Evolutionary conservation across 2,888 invertebrate species (phyloP).

Genomic region (Acleris emargana): DNA sequence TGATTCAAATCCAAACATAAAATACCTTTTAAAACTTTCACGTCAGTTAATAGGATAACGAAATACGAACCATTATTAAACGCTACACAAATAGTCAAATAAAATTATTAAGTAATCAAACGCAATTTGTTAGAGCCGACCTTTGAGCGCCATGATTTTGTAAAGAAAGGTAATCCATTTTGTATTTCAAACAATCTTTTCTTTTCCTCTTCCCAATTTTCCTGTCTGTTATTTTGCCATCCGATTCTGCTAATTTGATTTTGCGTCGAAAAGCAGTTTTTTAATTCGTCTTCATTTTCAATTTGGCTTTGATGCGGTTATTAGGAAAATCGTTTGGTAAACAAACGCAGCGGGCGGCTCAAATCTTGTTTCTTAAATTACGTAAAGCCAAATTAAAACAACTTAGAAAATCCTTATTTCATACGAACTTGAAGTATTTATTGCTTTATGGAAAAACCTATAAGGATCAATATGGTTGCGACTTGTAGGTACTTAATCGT

Average conservation of each 20-base stretch:
- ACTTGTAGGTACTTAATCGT: too few species aligned
- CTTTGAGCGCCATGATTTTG: constrained; percentile 24
- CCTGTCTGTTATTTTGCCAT: constrained; percentile 30
- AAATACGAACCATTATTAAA: background rate
- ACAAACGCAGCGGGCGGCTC: constrained; percentile 9
- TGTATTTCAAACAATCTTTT: constrained; percentile 34
- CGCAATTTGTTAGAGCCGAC: constrained; percentile 21
- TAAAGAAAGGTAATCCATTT: constrained; percentile 34
- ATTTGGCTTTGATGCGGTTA: constrained; percentile 28
- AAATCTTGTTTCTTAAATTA: too few species aligned
- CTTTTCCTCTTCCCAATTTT: constrained; percentile 29
- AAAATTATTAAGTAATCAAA: constrained; percentile 12
- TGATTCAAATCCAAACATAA: too few species aligned
- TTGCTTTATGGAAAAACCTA: too few species aligned
- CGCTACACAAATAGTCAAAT: background rate
- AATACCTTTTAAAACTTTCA: too few species aligned
- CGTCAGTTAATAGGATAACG: too few species aligned
- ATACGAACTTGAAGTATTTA: too few species aligned
- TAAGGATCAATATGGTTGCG: too few species aligned
- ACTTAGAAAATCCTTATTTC: too few species aligned
- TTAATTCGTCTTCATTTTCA: constrained; percentile 18
- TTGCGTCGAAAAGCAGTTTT: constrained; percentile 25
- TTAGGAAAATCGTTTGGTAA: constrained; percentile 5
- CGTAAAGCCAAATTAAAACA: too few species aligned
- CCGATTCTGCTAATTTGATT: constrained; percentile 32